Evolutionary conservation across 64 coral and sea anemone species (phyloP), one percentile per base, ranked within the genome.

Genomic region (Astreopora myriophthalma): DNA sequence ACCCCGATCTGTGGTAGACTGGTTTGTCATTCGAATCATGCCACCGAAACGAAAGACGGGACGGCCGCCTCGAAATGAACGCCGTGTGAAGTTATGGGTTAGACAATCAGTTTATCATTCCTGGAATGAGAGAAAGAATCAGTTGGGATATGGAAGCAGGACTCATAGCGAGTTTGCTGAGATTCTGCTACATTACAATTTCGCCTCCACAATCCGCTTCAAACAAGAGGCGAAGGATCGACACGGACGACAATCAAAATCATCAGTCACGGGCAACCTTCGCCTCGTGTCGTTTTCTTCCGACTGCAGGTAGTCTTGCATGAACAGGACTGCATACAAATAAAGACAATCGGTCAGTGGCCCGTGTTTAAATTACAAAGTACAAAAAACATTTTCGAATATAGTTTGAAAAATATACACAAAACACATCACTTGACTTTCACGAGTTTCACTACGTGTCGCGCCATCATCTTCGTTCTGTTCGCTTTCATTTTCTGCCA

Each of bases 331-430:
- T n/a, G n/a, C n/a, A n/a, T n/a, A n/a, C n/a, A n/a, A n/a, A n/a
- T n/a, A n/a, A n/a, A n/a, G n/a, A n/a, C n/a, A n/a, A n/a, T 86
- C 70, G 17, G 14, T 86, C 67, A 68, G 35, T 42, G 39, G 39
- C 39, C 39, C 39, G 39, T 42, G 39, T 42, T 42, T n/a, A n/a
- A n/a, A n/a, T n/a, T n/a, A n/a, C n/a, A n/a, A n/a, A n/a, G n/a
- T n/a, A n/a, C n/a, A n/a, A n/a, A n/a, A n/a, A n/a, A n/a, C n/a
- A n/a, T n/a, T n/a, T n/a, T n/a, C n/a, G n/a, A n/a, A n/a, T n/a
- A 42, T 42, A 42, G 39, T 42, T 42, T 42, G 39, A 42, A 42
- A 42, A 42, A 42, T 42, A 42, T 42, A 42, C 39, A 42, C 39
- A 42, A 42, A 42, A 42, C 39, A 42, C 39, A 42, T 8, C 39